Evolutionary conservation across 1,140 invertebrate species (phyloP), one percentile per base, ranked within the genome.

Genomic region (Drosophila nigromelanica): DNA sequence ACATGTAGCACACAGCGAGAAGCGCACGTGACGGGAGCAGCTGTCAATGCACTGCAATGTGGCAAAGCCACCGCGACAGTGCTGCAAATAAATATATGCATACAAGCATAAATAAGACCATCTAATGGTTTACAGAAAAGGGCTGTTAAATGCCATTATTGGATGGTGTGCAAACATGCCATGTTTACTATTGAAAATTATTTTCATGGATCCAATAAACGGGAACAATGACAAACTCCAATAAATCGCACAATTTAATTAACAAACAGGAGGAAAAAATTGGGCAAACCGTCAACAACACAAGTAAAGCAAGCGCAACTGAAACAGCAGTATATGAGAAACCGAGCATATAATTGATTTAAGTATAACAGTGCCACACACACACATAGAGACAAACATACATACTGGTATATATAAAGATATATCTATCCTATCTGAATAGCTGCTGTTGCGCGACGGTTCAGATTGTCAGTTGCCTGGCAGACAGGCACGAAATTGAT

Each of bases 281-380:
- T 18, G 39, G 30, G 7, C 37, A 11, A 5, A 47, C 15, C 59
- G 37, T 37, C n/a, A 10, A n/a, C 54, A 63, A 73, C 69, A 56
- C 37, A 80, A 59, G 35, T 52, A 35, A 11, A 47, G 27, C 15
- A 11, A 14, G 14, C 47, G 40, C 12, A 33, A 18, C 48, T 15
- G 21, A 33, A 51, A 73, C 35, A 58, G 66, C 15, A 43, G 54
- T 60, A 18, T 50, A 60, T 48, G 55, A 48, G 40, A 78, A 86
- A 70, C 72, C 54, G 79, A 73, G 82, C 82, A 76, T 73, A 82
- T 83, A 87, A 87, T 87, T 87, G 83, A 87, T 83, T 89, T 67
- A 80, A 63, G 76, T 73, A 42, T 70, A 74, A 68, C 60, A 69
- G 54, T 40, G 55, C 40, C 73, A 35, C 48, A 70, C 60, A 60